phyloP scores from a whole-genome alignment of 2,888 invertebrate species.

The Agriopis marginaria region DNA sequence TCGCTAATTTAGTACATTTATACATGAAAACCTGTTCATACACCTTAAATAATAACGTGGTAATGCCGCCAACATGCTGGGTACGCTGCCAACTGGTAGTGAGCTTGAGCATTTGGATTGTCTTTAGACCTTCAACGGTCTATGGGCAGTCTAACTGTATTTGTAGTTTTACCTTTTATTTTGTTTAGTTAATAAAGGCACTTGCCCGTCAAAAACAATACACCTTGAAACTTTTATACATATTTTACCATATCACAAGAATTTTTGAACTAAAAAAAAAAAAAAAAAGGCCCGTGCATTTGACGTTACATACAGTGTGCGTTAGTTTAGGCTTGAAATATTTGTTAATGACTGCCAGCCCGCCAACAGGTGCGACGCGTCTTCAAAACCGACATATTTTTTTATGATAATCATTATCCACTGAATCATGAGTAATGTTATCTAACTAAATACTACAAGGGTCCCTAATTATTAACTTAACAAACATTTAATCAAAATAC shows the following conservation, averaged over 20 bases:
- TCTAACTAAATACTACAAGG: constrained; percentile 43
- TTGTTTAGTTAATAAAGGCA: too few species aligned
- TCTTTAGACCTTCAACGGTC: too few species aligned
- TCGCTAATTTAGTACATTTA: too few species aligned
- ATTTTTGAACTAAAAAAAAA: background rate
- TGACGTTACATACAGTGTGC: background rate
- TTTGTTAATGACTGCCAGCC: constrained; percentile 60
- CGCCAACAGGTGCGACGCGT: constrained; percentile 63
- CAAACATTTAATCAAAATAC: constrained; percentile 67
- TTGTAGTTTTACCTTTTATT: too few species aligned
- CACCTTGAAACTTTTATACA: too few species aligned
- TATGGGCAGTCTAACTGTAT: too few species aligned
- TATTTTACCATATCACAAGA: background rate
- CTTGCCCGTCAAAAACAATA: too few species aligned
- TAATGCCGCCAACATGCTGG: too few species aligned
- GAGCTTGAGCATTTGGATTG: too few species aligned
- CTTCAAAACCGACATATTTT: constrained; percentile 37
- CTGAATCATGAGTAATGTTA: constrained; percentile 25
- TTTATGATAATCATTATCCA: constrained; percentile 41
- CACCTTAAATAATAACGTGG: too few species aligned
- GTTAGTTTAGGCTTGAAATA: constrained; percentile 58
- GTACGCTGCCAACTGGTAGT: too few species aligned
- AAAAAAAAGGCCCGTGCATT: background rate
- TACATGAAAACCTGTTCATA: too few species aligned
- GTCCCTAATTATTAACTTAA: constrained; percentile 44